A percentile compares a stretch with the other conserved stretches of the same genome.
Conservation (phyloP, 1,140 invertebrate species). For the Trichonephila clavipes region DNA sequence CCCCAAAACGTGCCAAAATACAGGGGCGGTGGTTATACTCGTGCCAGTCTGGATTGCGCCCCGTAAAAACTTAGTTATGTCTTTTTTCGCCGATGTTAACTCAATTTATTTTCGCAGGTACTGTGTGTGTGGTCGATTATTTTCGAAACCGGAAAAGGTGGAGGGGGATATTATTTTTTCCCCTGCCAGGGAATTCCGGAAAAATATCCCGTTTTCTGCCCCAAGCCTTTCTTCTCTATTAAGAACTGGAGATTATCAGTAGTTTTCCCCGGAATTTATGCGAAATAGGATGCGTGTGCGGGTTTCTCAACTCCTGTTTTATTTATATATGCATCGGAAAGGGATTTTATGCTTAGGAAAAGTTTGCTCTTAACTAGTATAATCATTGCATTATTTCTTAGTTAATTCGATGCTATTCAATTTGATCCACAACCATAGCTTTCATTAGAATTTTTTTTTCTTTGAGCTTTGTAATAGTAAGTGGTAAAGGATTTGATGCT, state of each 20-base stretch:
- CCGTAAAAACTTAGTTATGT: conserved; percentile 47
- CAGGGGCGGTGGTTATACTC: not conserved
- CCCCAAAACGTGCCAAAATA: not conserved
- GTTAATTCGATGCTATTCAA: too few relatives aligned
- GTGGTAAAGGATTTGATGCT: too few relatives aligned
- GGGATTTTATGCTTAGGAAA: too few relatives aligned
- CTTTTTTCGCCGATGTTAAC: conserved; percentile 29
- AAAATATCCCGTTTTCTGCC: not conserved
- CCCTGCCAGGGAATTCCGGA: not conserved
- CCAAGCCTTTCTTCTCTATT: not conserved
- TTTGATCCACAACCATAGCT: too few relatives aligned
- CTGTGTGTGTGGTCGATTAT: not conserved
- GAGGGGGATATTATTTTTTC: not conserved
- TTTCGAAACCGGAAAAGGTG: not conserved
- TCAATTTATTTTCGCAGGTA: not conserved
- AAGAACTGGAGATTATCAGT: not conserved
- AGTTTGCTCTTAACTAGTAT: too few relatives aligned
- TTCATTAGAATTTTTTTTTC: too few relatives aligned
- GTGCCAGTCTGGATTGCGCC: not conserved
- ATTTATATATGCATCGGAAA: too few relatives aligned
- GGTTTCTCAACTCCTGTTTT: too few relatives aligned
- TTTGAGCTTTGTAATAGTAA: too few relatives aligned
- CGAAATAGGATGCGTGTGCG: not conserved
- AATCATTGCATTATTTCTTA: too few relatives aligned
- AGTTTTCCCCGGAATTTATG: not conserved